Evolutionary conservation across 2,888 invertebrate genomes (phyloP), one percentile per base, ranked within the genome.

Genomic region (Xanthorhoe designata): DNA sequence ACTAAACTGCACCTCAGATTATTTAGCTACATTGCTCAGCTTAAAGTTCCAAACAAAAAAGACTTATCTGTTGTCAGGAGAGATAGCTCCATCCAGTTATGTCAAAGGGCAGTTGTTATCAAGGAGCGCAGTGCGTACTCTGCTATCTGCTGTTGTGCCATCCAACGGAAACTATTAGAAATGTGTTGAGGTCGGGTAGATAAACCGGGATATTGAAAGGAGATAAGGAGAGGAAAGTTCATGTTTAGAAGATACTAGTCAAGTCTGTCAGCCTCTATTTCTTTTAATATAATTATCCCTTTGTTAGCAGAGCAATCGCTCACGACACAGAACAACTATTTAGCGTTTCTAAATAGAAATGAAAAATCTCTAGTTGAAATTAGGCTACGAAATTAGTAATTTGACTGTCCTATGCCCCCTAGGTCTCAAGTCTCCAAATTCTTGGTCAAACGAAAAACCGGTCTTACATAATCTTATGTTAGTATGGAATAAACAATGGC

Each of bases 21-120:
- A 10, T n/a, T 15, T 18, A 24, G 9, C 13, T 60, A 32, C 7
- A 42, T 38, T 38, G 13, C 38, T 4, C 13, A 13, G 53, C 19
- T 61, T n/a, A 0, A n/a, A 53, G 29, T 58, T n/a, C 24, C 18
- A 62, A 62, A 55, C 55, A 29, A 69, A 69, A 71, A 58, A 66
- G 50, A 58, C 52, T 19, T 75, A 73, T 75, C 68, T 68, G 76
- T 67, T 65, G 75, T 70, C 73, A 77, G 76, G 69, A 73, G 75
- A 75, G 74, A 88, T 87, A 88, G 80, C 77, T 69, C 65, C 61
- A 70, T 69, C 65, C 61, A 70, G 66, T 69, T 77, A 76, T 81
- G 87, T 81, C 84, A 88, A 83, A 88, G 87, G 69, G 64, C 67
- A 65, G 4, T 7, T n/a, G 15, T 29, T 74, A 72, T 69, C 72